Percentiles rank a stretch among this genome's conserved stretches.
These are phyloP conservation scores for Monopis laevigella DNA, from an alignment of 2,888 invertebrate genomes.

Conservation along the genomic window DNA sequence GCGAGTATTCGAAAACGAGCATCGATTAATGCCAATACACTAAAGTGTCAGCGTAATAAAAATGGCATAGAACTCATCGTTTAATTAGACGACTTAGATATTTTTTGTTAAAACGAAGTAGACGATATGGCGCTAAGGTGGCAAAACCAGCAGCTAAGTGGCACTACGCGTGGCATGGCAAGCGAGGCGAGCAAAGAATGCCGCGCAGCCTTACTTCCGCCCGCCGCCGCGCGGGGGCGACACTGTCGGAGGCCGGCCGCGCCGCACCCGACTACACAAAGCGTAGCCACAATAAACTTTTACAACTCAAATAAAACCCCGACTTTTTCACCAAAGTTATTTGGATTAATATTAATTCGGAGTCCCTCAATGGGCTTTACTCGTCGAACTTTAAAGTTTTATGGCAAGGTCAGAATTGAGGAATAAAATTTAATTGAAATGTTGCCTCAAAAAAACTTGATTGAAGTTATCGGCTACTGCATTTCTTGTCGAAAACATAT, in stretches of 20 bases:
- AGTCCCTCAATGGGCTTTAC: constrained; percentile 67
- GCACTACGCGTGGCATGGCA: not conserved
- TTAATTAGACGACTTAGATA: constrained; percentile 5
- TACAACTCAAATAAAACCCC: constrained; percentile 65
- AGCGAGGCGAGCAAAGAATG: not conserved
- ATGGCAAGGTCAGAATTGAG: constrained; percentile 61
- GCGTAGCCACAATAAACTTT: constrained; percentile 60
- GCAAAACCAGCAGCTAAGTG: constrained; percentile 9
- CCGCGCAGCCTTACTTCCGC: constrained; percentile 3
- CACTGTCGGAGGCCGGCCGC: constrained; percentile 8
- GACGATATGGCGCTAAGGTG: constrained; percentile 11
- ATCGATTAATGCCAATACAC: no score
- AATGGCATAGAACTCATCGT: not conserved
- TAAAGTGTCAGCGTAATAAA: no score
- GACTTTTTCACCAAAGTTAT: constrained; percentile 66
- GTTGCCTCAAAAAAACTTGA: constrained; percentile 55
- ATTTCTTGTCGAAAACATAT: constrained; percentile 46
- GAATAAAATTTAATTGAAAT: constrained; percentile 68
- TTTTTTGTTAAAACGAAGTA: constrained; percentile 4
- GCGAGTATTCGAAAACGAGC: no score
- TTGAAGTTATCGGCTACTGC: constrained; percentile 65
- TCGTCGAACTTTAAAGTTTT: constrained; percentile 66
- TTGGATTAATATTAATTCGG: constrained; percentile 68
- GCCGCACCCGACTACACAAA: constrained; percentile 65
- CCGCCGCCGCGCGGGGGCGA: not conserved